phyloP scores from a whole-genome alignment of 2,888 invertebrate genomes.

The Artemia sinica region DNA sequence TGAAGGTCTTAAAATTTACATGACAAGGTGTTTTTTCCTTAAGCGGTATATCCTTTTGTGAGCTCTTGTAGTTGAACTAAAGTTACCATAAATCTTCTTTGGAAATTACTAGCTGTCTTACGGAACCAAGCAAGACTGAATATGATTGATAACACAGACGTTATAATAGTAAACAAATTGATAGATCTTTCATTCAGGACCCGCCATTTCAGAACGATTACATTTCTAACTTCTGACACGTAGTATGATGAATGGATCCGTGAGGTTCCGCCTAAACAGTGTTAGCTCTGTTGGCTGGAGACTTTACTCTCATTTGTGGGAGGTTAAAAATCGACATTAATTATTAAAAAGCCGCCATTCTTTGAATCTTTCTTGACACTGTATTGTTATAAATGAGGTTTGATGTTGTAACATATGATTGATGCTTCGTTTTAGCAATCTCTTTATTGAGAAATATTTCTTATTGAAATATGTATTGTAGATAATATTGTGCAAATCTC shows the following conservation, averaged over 20 bases:
- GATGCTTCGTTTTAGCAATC: too few relatives aligned
- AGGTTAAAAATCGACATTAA: conserved; percentile 14
- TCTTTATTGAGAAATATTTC: too few relatives aligned
- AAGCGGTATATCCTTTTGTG: neutral
- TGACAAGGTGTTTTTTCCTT: too few relatives aligned
- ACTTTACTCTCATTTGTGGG: conserved; percentile 7
- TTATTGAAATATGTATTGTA: too few relatives aligned
- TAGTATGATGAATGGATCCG: conserved; percentile 9
- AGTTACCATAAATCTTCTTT: conserved; percentile 9
- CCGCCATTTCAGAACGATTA: conserved; percentile 14
- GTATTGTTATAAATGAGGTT: too few relatives aligned
- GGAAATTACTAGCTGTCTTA: conserved; percentile 12
- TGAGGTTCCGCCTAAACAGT: neutral
- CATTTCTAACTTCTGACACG: conserved; percentile 14
- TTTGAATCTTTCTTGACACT: neutral
- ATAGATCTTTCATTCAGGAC: conserved; percentile 12
- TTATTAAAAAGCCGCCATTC: neutral
- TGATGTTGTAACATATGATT: too few relatives aligned
- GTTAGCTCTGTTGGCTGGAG: conserved; percentile 4
- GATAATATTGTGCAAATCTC: too few relatives aligned
- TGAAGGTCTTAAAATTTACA: too few relatives aligned
- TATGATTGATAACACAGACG: neutral
- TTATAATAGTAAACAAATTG: conserved; percentile 14
- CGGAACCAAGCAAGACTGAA: conserved; percentile 8
- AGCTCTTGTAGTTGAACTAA: neutral